These are phyloP conservation scores for Drosophila kanapiae DNA, from an alignment of 1,140 invertebrate species.

Conservation along the genomic window DNA sequence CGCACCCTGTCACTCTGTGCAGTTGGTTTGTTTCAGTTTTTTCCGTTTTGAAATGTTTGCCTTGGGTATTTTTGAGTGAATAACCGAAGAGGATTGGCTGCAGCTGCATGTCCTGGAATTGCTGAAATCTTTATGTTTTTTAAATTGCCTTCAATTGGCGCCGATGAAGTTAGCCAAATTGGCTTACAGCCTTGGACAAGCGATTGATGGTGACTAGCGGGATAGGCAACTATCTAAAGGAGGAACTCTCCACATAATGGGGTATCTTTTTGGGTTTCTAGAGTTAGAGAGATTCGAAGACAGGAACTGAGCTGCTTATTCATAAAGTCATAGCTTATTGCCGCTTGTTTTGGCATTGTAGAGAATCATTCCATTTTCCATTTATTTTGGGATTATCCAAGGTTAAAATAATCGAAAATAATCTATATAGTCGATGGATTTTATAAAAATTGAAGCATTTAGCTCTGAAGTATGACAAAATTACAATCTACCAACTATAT, in stretches of 20 bases:
- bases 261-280: background rate
- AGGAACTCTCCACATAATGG: too few species aligned
- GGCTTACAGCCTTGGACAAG: conserved; percentile 25
- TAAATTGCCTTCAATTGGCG: conserved; percentile 46
- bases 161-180: conserved; percentile 10
- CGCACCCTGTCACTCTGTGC: conserved; percentile 28
- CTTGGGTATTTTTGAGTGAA: conserved; percentile 45
- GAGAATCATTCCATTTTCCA: background rate
- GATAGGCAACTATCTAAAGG: conserved; percentile 2
- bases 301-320: background rate
- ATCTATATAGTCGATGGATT: too few species aligned
- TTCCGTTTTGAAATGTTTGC: conserved; percentile 24
- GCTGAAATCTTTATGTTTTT: conserved; percentile 50
- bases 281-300: too few species aligned
- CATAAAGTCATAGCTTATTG: too few species aligned
- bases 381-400: background rate
- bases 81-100: conserved; percentile 26
- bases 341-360: background rate
- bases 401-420: background rate
- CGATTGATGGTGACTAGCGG: conserved; percentile 15
- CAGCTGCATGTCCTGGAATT: conserved; percentile 30
- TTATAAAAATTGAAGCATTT: too few species aligned
- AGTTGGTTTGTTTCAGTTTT: conserved; percentile 18
- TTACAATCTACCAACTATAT: too few species aligned
- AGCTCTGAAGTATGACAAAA: background rate